Base-by-base conservation (phyloP, 2,113 vertebrate species). In the Litocranius walleri region DNA sequence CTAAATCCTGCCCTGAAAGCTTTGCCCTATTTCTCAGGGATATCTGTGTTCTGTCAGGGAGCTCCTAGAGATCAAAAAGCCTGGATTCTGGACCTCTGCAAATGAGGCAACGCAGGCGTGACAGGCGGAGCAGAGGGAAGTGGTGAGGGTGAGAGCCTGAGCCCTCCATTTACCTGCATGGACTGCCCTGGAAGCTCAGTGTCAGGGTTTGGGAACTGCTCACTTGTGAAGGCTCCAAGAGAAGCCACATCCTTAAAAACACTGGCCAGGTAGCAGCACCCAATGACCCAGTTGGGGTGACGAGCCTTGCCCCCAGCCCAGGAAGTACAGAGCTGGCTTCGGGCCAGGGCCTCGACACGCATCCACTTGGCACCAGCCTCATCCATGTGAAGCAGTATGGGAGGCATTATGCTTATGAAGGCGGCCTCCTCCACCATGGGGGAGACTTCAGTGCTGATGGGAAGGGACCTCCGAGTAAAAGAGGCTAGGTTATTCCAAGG, bases 311-410 rank as follows among this genome's bases (percentile, higher is more conserved):
- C 30, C 43, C 14, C 9, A 3, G 3, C 17, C 30, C 16, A 15
- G 59, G 40, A 59, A 50, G 19, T 9, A 50, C 6, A n/a, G 57
- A 14, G 57, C 52, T 7, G 6, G 67, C 11, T 52, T 27, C 5
- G 1, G 54, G 89, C 71, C 64, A 16, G 29, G 77, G 50, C 43
- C 43, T 43, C 25, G 2, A 1, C 27, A 14, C 8, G 17, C 50
- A 48, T 40, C 83, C 29, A 14, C 6, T 48, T 6, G 56, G 52
- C 27, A n/a, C 48, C 9, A 54, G 54, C 36, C 62, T 81, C 71
- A 0, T 17, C 29, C 3, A 29, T 1, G 48, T 33, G 43, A 23
- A 45, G 45, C 8, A 27, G 21, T 21, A 1, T 0, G n/a, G 61
- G 45, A 61, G 61, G 43, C 2, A 5, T 0, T 4, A 27, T 2